Percentiles rank a stretch among this genome's conserved stretches.
phyloP scores from a whole-genome alignment of 2,113 vertebrate genomes.

The Phrynocephalus versicolor region DNA sequence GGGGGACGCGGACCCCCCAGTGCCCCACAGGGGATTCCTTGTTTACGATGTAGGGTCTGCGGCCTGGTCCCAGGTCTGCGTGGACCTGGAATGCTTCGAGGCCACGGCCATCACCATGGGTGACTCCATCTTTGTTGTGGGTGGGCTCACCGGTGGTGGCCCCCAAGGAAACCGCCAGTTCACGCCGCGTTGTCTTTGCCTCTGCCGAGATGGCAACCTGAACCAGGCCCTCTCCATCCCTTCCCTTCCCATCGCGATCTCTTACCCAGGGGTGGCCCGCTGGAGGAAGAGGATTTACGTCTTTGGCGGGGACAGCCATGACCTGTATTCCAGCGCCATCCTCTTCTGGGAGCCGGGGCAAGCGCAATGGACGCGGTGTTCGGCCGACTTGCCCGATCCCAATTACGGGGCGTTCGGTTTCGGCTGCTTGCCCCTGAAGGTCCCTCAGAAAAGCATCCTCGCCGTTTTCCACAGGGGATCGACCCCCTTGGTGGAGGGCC shows the following conservation, averaged over 20 bases:
- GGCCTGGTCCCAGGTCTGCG: constrained; percentile 76
- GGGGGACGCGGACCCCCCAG: constrained; percentile 60
- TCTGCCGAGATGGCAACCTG: constrained; percentile 73
- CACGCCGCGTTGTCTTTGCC: constrained; percentile 79
- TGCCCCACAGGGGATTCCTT: constrained; percentile 79
- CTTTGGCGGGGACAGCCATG: constrained; percentile 79
- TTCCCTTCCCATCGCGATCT: constrained; percentile 77
- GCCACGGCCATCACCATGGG: constrained; percentile 79
- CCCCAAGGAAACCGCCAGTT: constrained; percentile 75
- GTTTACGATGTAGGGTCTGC: constrained; percentile 77
- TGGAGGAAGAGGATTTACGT: constrained; percentile 83
- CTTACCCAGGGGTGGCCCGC: constrained; percentile 77
- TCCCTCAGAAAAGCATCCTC: not conserved
- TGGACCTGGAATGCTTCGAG: constrained; percentile 78
- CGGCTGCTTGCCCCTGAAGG: constrained; percentile 12
- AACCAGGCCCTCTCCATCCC: constrained; percentile 76
- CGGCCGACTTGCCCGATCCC: not conserved
- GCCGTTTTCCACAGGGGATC: not conserved
- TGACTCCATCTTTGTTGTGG: constrained; percentile 79
- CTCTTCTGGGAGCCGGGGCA: constrained; percentile 82
- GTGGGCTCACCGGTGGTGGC: constrained; percentile 77
- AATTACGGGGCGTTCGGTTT: constrained; percentile 31
- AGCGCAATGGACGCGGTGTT: not conserved
- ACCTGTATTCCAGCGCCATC: constrained; percentile 79
- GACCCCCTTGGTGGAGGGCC: not conserved